A percentile compares a stretch with the other conserved stretches of the same genome.
Evolutionary conservation across 1,140 invertebrate genomes (phyloP).

Genomic region (Melipona quadrifasciata): DNA sequence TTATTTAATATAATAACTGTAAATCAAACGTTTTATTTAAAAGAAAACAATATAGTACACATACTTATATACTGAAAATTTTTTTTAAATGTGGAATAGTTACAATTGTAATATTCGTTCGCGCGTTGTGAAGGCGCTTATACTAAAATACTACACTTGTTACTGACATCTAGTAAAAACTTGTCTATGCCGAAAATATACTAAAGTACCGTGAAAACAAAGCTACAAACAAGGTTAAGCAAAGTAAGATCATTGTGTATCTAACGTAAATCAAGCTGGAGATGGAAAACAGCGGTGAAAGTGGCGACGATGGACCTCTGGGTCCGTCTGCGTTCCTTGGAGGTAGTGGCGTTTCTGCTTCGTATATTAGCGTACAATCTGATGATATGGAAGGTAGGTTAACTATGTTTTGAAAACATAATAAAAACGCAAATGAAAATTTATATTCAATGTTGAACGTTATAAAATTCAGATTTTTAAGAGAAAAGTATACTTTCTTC

Average conservation of each 20-base stretch:
- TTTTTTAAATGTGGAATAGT: neutral
- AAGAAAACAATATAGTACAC: neutral
- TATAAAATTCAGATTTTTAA: neutral
- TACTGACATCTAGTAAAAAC: neutral
- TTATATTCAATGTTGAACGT: neutral
- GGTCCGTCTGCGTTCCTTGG: slow-evolving; percentile 76
- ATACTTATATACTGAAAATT: neutral
- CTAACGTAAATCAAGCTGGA: slow-evolving; percentile 7
- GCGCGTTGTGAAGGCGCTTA: neutral
- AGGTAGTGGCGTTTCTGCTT: slow-evolving; percentile 73
- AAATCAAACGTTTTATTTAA: neutral
- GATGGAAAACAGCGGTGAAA: slow-evolving; percentile 83
- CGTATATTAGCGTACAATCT: slow-evolving; percentile 79
- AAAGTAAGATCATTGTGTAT: slow-evolving; percentile 7
- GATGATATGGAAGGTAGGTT: slow-evolving; percentile 81
- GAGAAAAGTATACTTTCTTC: too few relatives aligned
- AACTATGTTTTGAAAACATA: slow-evolving; percentile 32
- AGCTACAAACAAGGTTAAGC: slow-evolving; percentile 45
- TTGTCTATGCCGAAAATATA: slow-evolving; percentile 25
- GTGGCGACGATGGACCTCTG: slow-evolving; percentile 80
- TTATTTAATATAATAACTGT: too few relatives aligned
- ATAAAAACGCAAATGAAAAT: neutral
- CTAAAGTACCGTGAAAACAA: slow-evolving; percentile 45
- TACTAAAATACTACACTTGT: too few relatives aligned
- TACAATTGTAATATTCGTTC: neutral